Evolutionary conservation across 2,888 invertebrate genomes (phyloP), one percentile per base, ranked within the genome.

Genomic region (Lissocephala sabroskyi): DNA sequence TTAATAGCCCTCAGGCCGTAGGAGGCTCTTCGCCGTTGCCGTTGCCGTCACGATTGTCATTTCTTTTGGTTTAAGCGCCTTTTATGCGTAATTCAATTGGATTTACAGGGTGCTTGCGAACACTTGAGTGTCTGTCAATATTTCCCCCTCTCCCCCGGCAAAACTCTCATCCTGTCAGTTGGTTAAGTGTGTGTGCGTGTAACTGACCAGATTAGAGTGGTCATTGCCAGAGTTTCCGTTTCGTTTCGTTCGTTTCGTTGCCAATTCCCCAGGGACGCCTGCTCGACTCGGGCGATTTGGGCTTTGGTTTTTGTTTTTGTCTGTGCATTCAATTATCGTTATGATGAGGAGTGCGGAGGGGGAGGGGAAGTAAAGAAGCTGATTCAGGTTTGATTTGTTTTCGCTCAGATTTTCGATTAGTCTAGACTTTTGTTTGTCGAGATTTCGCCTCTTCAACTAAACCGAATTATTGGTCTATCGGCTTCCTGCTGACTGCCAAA

Each of bases 351-450:
- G n/a, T n/a, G n/a, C n/a, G n/a, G n/a, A n/a, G n/a, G n/a, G n/a
- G n/a, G n/a, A n/a, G n/a, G n/a, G n/a, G n/a, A n/a, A n/a, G n/a
- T n/a, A n/a, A n/a, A n/a, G n/a, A n/a, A n/a, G n/a, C n/a, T n/a
- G n/a, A 75, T 75, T 66, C 62, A 67, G 64, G 75, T 50, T 67
- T 45, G 67, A 56, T 70, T 23, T 45, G 67, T 58, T 70, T 23
- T 75, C 75, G 75, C n/a, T n/a, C n/a, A n/a, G n/a, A n/a, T 70
- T 70, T 70, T 70, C 68, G 67, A 68, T 71, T 75, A 54, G 68
- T 62, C 66, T 57, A 67, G 73, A 67, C 71, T 50, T 45, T 52
- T 71, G 71, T 71, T 68, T 75, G 65, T 71, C 45, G 41, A 63
- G 58, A 35, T 23, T n/a, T n/a, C n/a, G n/a, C n/a, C n/a, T n/a